Evolutionary conservation across 2,888 invertebrate species (phyloP), one percentile per base, ranked within the genome.

Genomic region (Heteropelma amictum): DNA sequence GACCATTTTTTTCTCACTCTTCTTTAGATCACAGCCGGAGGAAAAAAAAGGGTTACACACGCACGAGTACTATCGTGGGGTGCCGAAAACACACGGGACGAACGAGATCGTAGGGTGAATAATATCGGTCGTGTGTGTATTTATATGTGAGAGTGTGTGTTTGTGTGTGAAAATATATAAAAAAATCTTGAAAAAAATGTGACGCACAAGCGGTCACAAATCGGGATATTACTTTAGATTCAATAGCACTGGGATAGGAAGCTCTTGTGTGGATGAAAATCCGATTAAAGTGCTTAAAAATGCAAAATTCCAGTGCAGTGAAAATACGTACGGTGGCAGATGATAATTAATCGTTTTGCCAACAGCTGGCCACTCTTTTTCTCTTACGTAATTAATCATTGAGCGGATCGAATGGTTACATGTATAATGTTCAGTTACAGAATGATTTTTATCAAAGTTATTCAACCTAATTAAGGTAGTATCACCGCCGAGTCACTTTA

Each of bases 181-280:
- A 77, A 79, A 76, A 77, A 72, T 53, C 28, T 5, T 38, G 51
- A 56, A 77, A 79, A 77, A 77, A 77, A 72, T 69, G 73, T 54
- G 53, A 65, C 65, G 65, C 38, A 67, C 71, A 60, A 75, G 80
- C 77, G 82, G 83, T 83, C 76, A 70, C 65, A 79, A 82, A 83
- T 83, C 80, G 76, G 65, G 64, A 68, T 72, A 74, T 65, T 58
- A 49, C 30, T 12, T 12, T 21, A 12, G 30, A 33, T 58, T 49
- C 28, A 28, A 81, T 72, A n/a, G 49, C 64, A 75, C 33, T 30
- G 21, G n/a, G 26, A 38, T 23, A 38, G 38, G 33, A 23, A 33
- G 17, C 35, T 42, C 47, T n/a, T n/a, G 63, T 19, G 2, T 30
- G 8, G 30, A 49, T 2, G 30, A 54, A 61, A 65, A 74, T 64